Percentiles rank a stretch among this genome's conserved stretches.
Conservation (phyloP, 2,113 vertebrate species). For the Leptodactylus fuscus region DNA sequence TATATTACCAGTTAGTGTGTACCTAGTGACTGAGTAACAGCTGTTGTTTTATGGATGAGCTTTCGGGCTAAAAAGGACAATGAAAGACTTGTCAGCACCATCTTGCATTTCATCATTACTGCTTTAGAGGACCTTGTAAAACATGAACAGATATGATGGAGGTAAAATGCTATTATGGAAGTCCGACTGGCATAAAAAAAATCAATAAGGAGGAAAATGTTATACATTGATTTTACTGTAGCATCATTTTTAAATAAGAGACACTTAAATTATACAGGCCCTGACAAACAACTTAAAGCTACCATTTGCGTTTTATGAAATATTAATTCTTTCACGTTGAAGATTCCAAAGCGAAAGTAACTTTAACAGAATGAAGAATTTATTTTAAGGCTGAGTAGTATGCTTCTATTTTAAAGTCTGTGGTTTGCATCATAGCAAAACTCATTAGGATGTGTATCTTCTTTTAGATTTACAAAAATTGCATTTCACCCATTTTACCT, state of each 20-base stretch:
- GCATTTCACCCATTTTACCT: no score
- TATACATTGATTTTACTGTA: conserved; percentile 60
- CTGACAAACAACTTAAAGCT: conserved; percentile 60
- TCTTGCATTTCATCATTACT: conserved; percentile 37
- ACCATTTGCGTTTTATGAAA: conserved; percentile 61
- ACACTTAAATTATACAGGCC: conserved; percentile 55
- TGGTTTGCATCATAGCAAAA: neutral
- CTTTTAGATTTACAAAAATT: no score
- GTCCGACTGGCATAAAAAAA: conserved; percentile 59
- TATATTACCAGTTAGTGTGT: neutral
- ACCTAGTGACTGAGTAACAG: conserved; percentile 30
- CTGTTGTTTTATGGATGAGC: conserved; percentile 40
- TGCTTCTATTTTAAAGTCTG: conserved; percentile 39
- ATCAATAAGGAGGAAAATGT: conserved; percentile 59
- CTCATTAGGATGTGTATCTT: neutral
- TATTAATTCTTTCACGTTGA: conserved; percentile 54
- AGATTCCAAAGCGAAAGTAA: conserved; percentile 39
- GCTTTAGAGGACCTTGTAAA: conserved; percentile 57
- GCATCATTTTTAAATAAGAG: conserved; percentile 60
- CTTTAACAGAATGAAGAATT: conserved; percentile 17
- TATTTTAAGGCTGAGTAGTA: conserved; percentile 26
- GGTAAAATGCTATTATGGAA: conserved; percentile 61
- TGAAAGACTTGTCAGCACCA: conserved; percentile 46
- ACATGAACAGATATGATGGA: conserved; percentile 58
- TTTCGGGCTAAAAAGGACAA: conserved; percentile 34